Percentiles rank a stretch among this genome's conserved stretches.
phyloP scores from a whole-genome alignment of 2,113 vertebrate genomes.

The Nibea albiflora region DNA sequence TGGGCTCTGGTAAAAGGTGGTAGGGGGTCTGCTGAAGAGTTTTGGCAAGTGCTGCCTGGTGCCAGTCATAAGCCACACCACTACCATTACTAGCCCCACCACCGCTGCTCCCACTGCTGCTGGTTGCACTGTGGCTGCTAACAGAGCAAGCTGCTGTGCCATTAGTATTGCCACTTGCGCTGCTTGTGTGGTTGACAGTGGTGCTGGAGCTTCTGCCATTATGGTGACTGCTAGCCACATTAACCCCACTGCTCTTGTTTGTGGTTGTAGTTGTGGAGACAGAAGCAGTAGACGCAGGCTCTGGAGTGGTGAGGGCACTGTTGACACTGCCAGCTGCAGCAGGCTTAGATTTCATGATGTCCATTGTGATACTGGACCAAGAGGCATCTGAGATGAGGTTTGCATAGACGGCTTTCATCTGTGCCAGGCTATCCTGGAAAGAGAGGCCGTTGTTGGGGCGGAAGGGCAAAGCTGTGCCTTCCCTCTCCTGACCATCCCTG shows the following conservation, averaged over 20 bases:
- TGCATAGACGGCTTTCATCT: constrained; percentile 99
- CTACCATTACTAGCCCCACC: constrained; percentile 81
- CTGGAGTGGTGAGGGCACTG: constrained; percentile 71
- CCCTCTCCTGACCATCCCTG: constrained; percentile 92
- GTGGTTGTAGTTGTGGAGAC: constrained; percentile 74
- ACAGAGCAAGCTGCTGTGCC: constrained; percentile 76
- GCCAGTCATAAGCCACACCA: constrained; percentile 97
- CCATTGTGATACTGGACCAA: constrained; percentile 96
- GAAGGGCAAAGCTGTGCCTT: constrained; percentile 81
- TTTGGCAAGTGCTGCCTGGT: constrained; percentile 98
- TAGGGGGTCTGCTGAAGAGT: constrained; percentile 96
- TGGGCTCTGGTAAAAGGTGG: constrained; percentile 96
- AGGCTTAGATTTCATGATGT: constrained; percentile 93
- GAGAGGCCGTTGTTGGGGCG: constrained; percentile 87
- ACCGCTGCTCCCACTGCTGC: constrained; percentile 82
- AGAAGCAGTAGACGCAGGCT: constrained; percentile 71
- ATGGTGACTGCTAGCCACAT: constrained; percentile 75
- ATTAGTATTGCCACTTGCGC: constrained; percentile 76
- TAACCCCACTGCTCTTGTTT: constrained; percentile 79
- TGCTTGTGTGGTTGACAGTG: constrained; percentile 78
- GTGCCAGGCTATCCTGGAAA: constrained; percentile 97
- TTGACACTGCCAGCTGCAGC: constrained; percentile 70
- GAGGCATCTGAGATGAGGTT: constrained; percentile 98
- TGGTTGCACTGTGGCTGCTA: constrained; percentile 79
- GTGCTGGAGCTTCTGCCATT: constrained; percentile 85